A percentile compares a stretch with the other conserved stretches of the same genome.
Conservation (phyloP, 2,888 invertebrate species). For the Rhaphigaster nebulosa region DNA sequence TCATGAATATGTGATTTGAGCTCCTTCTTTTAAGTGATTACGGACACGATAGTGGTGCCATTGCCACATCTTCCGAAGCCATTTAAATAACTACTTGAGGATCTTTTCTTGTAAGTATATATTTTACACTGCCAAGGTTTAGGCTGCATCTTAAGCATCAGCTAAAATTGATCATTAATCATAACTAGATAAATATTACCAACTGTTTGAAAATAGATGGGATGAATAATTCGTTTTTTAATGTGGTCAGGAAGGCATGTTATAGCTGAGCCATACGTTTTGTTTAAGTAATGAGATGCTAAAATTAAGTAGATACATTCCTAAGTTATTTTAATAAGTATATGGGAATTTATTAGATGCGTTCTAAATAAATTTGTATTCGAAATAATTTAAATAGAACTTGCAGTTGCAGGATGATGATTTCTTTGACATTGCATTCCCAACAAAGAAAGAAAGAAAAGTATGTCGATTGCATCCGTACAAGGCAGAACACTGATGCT, state of each 20-base stretch:
- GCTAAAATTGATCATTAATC: conserved; percentile 5
- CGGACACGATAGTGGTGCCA: neutral
- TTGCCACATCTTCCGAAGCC: neutral
- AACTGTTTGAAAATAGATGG: neutral
- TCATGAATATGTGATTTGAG: conserved; percentile 37
- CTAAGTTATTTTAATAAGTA: too few species aligned
- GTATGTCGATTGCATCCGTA: too few species aligned
- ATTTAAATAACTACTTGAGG: conserved; percentile 28
- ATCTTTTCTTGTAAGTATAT: conserved; percentile 3
- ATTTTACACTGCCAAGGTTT: neutral
- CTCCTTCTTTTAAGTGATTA: neutral
- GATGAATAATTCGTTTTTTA: neutral
- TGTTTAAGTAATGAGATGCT: too few species aligned
- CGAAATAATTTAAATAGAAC: too few species aligned
- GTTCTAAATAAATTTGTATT: too few species aligned
- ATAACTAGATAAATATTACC: neutral
- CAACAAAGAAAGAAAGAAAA: too few species aligned
- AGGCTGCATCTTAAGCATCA: neutral
- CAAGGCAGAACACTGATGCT: too few species aligned
- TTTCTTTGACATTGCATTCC: too few species aligned
- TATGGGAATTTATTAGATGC: too few species aligned
- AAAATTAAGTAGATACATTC: neutral
- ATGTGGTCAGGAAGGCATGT: neutral
- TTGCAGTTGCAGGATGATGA: too few species aligned
- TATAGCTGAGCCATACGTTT: neutral